Conservation (phyloP, 1,140 invertebrate genomes). For the Aphidius ervi region DNA sequence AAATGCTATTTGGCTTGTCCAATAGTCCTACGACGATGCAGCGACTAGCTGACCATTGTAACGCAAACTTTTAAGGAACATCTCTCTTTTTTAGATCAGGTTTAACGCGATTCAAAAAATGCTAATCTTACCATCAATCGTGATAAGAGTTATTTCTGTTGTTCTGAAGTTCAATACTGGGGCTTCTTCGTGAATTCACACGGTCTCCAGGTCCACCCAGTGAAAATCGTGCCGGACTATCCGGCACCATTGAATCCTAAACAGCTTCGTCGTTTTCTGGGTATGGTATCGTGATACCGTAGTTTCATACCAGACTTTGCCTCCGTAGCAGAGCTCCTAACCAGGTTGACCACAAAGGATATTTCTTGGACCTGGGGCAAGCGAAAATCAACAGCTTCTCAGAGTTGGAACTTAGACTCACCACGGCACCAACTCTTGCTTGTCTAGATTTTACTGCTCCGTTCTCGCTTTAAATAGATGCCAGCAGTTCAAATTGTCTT, state of each 20-base stretch:
- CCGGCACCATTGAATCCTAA: constrained; percentile 30
- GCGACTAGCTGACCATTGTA: constrained; percentile 2
- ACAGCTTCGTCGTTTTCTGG: constrained; percentile 40
- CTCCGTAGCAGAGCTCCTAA: constrained; percentile 33
- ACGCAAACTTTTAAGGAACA: neutral
- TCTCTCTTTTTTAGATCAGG: neutral
- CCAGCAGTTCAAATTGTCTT: neutral
- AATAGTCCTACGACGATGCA: constrained; percentile 7
- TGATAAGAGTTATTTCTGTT: constrained; percentile 40
- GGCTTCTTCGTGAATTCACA: too few relatives aligned
- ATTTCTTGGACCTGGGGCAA: neutral
- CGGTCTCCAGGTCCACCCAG: constrained; percentile 34
- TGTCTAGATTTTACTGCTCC: neutral
- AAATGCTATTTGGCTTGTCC: constrained; percentile 7
- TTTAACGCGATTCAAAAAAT: neutral
- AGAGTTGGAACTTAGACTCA: too few relatives aligned
- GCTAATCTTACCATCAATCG: constrained; percentile 27
- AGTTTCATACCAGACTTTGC: constrained; percentile 39
- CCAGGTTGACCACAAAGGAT: neutral
- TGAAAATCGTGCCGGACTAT: constrained; percentile 35
- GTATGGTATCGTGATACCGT: constrained; percentile 40
- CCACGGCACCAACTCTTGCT: too few relatives aligned
- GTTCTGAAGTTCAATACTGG: constrained; percentile 29
- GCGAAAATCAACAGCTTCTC: neutral
- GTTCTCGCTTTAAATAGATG: neutral